A percentile compares a stretch with the other conserved stretches of the same genome.
Evolutionary conservation across 2,797 vertebrate genomes (phyloP).

Genomic region (Coranthus polyacanthus): DNA sequence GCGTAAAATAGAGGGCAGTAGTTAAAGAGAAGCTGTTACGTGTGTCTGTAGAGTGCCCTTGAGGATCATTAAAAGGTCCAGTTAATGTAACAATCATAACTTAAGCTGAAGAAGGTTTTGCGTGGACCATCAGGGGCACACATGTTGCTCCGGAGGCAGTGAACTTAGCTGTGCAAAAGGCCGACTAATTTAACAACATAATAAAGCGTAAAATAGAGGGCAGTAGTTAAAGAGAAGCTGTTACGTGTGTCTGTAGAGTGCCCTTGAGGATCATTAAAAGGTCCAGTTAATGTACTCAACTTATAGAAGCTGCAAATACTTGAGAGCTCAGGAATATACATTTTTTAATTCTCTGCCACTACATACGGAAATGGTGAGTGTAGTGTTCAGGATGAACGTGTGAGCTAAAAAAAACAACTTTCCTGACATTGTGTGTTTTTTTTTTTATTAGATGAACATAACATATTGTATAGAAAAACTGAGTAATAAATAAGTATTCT

Average conservation of each 20-base stretch:
- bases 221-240: conserved; percentile 27
- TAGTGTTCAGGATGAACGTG: no score
- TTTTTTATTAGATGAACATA: not conserved
- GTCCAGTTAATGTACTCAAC: conserved; percentile 1
- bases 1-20: conserved; percentile 27
- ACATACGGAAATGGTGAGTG: no score
- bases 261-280: conserved; percentile 16
- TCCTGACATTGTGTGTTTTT: not conserved
- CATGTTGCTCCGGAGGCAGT: conserved; percentile 27
- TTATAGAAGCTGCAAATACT: conserved; percentile 8
- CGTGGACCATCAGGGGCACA: conserved; percentile 13
- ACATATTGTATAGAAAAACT: not conserved
- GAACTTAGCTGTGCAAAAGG: conserved; percentile 39
- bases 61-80: conserved; percentile 18
- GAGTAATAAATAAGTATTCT: not conserved
- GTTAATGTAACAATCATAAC: not conserved
- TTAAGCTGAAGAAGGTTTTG: not conserved
- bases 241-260: conserved; percentile 1
- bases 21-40: conserved; percentile 26
- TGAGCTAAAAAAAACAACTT: no score
- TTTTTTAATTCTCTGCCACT: not conserved
- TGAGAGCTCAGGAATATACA: not conserved
- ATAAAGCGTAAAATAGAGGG: conserved; percentile 43
- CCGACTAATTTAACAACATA: conserved; percentile 56
- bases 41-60: conserved; percentile 2